Percentiles rank a stretch among this genome's conserved stretches.
phyloP scores from a whole-genome alignment of 2,888 invertebrate species.

The Mayetiola destructor region DNA sequence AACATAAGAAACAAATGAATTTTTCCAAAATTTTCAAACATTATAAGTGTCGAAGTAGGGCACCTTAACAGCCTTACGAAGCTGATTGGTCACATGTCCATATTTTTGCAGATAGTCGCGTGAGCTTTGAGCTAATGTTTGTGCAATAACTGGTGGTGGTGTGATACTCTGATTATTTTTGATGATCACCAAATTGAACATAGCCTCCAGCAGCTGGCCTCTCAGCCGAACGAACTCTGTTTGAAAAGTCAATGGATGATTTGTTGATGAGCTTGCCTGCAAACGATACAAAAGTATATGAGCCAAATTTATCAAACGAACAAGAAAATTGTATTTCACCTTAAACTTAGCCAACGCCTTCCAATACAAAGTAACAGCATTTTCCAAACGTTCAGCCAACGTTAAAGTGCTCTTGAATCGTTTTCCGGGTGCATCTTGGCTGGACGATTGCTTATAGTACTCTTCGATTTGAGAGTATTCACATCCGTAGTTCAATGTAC shows the following conservation, averaged over 20 bases:
- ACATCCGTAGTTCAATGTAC: conserved; percentile 41
- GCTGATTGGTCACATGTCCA: conserved; percentile 64
- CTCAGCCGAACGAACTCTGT: conserved; percentile 63
- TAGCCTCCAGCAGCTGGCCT: conserved; percentile 54
- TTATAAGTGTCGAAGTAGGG: neutral
- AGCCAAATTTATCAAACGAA: too few species aligned
- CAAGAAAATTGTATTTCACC: conserved; percentile 14
- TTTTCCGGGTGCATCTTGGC: conserved; percentile 15
- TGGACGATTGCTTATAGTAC: conserved; percentile 28
- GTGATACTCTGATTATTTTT: conserved; percentile 54
- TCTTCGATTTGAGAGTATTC: conserved; percentile 36
- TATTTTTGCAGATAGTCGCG: conserved; percentile 64
- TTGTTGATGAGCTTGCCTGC: conserved; percentile 36
- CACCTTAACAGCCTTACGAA: conserved; percentile 59
- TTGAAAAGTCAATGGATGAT: conserved; percentile 44
- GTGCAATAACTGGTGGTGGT: conserved; percentile 85
- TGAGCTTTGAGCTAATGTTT: conserved; percentile 61
- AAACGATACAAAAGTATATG: too few species aligned
- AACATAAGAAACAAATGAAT: neutral
- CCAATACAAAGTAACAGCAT: conserved; percentile 46
- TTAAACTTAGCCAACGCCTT: conserved; percentile 43
- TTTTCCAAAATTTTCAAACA: neutral
- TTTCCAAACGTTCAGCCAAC: conserved; percentile 37
- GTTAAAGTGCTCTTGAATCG: conserved; percentile 26
- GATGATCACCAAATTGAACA: conserved; percentile 34